Base-by-base conservation (phyloP, 2,113 vertebrate species). In the Todiramphus saurophagus region DNA sequence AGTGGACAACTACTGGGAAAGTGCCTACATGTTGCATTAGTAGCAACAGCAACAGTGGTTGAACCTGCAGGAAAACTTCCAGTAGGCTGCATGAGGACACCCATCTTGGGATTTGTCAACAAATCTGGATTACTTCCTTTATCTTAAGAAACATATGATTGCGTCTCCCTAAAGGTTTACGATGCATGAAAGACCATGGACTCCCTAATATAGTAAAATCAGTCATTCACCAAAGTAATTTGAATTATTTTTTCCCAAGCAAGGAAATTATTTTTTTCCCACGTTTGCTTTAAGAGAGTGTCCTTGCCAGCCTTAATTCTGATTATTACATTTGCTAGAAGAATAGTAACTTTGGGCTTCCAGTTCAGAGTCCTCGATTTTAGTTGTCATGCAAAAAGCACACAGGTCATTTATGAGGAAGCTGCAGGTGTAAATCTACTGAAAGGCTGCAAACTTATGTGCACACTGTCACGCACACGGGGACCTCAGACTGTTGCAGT, bases 401-500 rank as follows among this genome's bases (percentile, higher is more conserved):
- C 44, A 46, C 44, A 73, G 28, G 60, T 35, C 66, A 73, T 51
- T 83, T 56, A 69, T 39, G 18, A 91, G 35, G 30, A 27, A 62
- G 50, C 41, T 66, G 17, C 14, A 56, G 30, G 20, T 37, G 46
- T 35, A 69, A 84, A 81, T 30, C 56, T 2, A 23, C 31, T 1
- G 11, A 66, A 83, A n/a, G 10, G 13, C 2, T 69, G 31, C 1
- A 5, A 77, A 69, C 5, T 43, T 51, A 5, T 0, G 35, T 30
- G 68, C 21, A 10, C 2, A 6, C 53, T n/a, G 59, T 35, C 28
- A 55, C 16, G 37, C 14, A 28, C 19, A 30, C 0, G 1, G 62
- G 56, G 41, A 66, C 31, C 19, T 23, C 37, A 53, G 24, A 14
- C 8, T 6, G 3, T 3, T 0, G 1, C 17, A 30, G 35, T 5